Percentiles rank a stretch among this genome's conserved stretches.
Conservation (phyloP, 2,113 vertebrate species). For the Gymnocephalus cernua region DNA sequence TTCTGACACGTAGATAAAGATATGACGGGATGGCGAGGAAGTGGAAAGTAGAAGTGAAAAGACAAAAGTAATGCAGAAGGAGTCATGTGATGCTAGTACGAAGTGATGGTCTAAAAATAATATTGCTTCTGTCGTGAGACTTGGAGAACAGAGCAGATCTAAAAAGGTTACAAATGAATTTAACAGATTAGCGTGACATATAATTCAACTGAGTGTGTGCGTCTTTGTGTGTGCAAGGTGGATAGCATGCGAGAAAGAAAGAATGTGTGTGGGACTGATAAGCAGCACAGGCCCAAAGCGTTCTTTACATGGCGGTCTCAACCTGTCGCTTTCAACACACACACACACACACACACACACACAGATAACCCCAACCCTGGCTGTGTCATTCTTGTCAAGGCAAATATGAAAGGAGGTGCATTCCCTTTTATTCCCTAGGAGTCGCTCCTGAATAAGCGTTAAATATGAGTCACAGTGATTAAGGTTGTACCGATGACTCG, state of each 20-base stretch:
- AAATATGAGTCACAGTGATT: slow-evolving; percentile 64
- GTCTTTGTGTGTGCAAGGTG: slow-evolving; percentile 52
- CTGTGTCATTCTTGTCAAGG: slow-evolving; percentile 52
- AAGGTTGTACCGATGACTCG: slow-evolving; percentile 59
- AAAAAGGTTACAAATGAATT: slow-evolving; percentile 70
- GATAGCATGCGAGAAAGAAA: slow-evolving; percentile 50
- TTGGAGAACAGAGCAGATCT: slow-evolving; percentile 51
- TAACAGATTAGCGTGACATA: slow-evolving; percentile 66
- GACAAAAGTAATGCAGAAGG: slow-evolving; percentile 33
- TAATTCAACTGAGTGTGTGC: slow-evolving; percentile 48
- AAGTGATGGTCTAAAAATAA: slow-evolving; percentile 72
- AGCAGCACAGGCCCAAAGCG: slow-evolving; percentile 58
- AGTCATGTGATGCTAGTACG: slow-evolving; percentile 33
- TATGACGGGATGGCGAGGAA: slow-evolving; percentile 17
- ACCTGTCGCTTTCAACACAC: slow-evolving; percentile 69
- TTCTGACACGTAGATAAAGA: slow-evolving; percentile 38
- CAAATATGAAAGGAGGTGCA: slow-evolving; percentile 52
- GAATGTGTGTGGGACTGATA: slow-evolving; percentile 69
- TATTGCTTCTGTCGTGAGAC: slow-evolving; percentile 52
- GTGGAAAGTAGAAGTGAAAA: slow-evolving; percentile 16
- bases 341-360: slow-evolving; percentile 39
- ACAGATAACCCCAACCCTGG: slow-evolving; percentile 57
- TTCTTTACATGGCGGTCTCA: slow-evolving; percentile 60
- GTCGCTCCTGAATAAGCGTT: slow-evolving; percentile 45
- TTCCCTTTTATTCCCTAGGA: slow-evolving; percentile 42